phyloP scores from a whole-genome alignment of 37 sponge, comb jelly and placozoan genomes.

The Cliona cf. orientalis region DNA sequence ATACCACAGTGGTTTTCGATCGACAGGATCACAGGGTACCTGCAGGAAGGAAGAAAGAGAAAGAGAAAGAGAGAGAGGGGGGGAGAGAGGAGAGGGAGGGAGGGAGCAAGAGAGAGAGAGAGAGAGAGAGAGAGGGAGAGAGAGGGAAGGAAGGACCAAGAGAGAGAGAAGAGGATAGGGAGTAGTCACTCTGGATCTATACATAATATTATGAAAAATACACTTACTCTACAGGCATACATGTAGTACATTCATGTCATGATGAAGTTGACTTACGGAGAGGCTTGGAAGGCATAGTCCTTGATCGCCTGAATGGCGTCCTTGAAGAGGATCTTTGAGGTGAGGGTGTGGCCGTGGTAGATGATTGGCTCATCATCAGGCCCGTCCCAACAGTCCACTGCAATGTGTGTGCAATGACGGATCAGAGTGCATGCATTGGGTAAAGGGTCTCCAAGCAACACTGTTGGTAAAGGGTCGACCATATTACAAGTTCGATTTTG shows the following conservation, averaged over 20 bases:
- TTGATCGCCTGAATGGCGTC: slow-evolving; percentile 82
- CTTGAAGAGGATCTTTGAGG: slow-evolving; percentile 82
- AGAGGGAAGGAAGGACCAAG: slow-evolving; percentile 4
- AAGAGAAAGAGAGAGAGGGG: slow-evolving; percentile 1
- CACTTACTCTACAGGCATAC: background rate
- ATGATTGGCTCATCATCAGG: slow-evolving; percentile 88
- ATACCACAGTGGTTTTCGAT: slow-evolving; percentile 88
- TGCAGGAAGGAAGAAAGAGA: background rate
- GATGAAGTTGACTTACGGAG: slow-evolving; percentile 52
- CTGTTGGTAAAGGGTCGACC: too few species aligned
- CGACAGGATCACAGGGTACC: slow-evolving; percentile 74
- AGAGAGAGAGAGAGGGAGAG: background rate
- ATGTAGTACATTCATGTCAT: background rate
- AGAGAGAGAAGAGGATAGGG: background rate
- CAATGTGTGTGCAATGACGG: background rate
- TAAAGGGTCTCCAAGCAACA: too few species aligned
- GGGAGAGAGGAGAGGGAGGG: background rate
- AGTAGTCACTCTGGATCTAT: background rate
- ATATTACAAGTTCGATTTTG: too few species aligned
- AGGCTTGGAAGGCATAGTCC: slow-evolving; percentile 85
- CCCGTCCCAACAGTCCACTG: slow-evolving; percentile 96
- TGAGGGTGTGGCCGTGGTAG: slow-evolving; percentile 95
- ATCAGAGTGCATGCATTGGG: background rate
- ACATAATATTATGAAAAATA: background rate
- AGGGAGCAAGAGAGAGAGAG: background rate